These are phyloP conservation scores for Calcarius lapponicus DNA, from an alignment of 2,797 vertebrate species.

Conservation along the genomic window DNA sequence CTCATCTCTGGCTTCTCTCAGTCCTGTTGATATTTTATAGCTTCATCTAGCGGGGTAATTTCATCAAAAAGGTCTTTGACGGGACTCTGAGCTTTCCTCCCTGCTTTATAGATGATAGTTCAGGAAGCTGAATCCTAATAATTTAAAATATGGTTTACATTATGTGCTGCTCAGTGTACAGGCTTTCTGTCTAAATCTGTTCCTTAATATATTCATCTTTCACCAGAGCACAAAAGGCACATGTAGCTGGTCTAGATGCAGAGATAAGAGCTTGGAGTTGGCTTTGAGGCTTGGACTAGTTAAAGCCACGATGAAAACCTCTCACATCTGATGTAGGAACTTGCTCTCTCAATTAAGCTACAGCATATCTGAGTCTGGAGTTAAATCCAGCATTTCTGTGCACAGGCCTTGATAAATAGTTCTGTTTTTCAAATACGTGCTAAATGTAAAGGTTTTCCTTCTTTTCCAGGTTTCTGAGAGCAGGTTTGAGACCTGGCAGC, in stretches of 20 bases:
- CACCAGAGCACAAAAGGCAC: not conserved
- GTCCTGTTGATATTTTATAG: not conserved
- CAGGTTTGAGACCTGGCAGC: not conserved
- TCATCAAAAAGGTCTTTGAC: not conserved
- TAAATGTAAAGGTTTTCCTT: not conserved
- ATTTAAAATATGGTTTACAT: not conserved
- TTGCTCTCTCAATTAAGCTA: conserved; percentile 25
- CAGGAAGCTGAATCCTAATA: not conserved
- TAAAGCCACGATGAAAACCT: not conserved
- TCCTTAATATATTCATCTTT: not conserved
- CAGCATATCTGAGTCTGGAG: not conserved
- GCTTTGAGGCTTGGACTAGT: conserved; percentile 17
- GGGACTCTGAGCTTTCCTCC: not conserved
- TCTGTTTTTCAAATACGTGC: not conserved
- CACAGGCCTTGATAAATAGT: not conserved
- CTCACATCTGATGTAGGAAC: not conserved
- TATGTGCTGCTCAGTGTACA: not conserved
- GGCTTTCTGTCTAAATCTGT: not conserved
- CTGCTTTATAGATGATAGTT: not conserved
- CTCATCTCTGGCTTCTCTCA: not conserved
- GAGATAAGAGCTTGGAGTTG: not conserved
- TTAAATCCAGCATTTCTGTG: not conserved
- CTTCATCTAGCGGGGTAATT: not conserved
- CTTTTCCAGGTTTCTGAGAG: not conserved
- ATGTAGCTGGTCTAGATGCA: not conserved